These are phyloP conservation scores for Dendrocopos noguchii DNA, from an alignment of 2,113 vertebrate species.

Conservation along the genomic window DNA sequence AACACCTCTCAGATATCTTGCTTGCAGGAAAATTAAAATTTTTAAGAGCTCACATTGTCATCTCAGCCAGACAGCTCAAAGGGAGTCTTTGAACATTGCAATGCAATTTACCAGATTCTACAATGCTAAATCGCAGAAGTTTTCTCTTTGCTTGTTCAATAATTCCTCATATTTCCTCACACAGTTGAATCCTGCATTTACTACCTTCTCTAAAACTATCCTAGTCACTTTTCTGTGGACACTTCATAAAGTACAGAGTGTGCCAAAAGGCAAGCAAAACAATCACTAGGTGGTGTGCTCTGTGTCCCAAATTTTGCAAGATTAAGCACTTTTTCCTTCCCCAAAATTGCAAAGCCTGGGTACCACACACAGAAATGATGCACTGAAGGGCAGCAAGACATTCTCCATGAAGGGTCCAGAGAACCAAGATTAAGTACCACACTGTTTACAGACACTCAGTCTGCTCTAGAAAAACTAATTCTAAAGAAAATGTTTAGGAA, in stretches of 20 bases:
- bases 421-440: background rate
- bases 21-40: background rate
- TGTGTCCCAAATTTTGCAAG: background rate
- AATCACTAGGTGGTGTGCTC: background rate
- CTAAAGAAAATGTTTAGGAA: background rate
- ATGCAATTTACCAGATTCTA: background rate
- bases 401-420: background rate
- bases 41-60: background rate
- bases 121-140: background rate
- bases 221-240: background rate
- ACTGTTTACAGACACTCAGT: background rate
- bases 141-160: background rate
- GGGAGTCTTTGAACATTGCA: background rate
- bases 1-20: background rate
- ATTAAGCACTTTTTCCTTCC: background rate
- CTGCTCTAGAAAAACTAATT: background rate
- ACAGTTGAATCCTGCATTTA: background rate
- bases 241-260: background rate
- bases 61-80: background rate
- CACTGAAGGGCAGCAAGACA: background rate
- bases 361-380: background rate
- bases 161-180: background rate
- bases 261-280: background rate
- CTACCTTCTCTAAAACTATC: background rate
- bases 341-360: background rate